Percentiles rank a stretch among this genome's conserved stretches.
phyloP scores from a whole-genome alignment of 2,888 invertebrate genomes.

The Arge pagana region DNA sequence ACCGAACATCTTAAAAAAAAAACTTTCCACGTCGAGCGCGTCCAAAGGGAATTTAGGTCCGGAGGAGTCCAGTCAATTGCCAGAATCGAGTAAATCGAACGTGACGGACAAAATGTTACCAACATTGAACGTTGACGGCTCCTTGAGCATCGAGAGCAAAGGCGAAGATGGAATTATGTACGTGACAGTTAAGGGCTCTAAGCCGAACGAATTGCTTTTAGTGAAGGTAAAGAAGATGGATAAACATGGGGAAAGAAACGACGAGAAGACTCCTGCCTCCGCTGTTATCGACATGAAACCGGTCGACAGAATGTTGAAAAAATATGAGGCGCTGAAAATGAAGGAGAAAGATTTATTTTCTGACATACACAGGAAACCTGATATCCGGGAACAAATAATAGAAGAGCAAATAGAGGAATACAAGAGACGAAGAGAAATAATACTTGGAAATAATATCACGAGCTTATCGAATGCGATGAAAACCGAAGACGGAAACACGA shows the following conservation, averaged over 20 bases:
- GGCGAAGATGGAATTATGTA: conserved; percentile 55
- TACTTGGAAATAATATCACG: conserved; percentile 40
- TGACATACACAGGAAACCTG: conserved; percentile 40
- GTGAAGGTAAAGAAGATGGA: conserved; percentile 51
- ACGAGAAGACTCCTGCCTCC: conserved; percentile 22
- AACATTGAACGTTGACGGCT: conserved; percentile 46
- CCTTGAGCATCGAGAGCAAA: conserved; percentile 40
- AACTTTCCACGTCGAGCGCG: conserved; percentile 16
- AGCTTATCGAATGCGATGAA: conserved; percentile 15
- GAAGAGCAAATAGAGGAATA: conserved; percentile 55
- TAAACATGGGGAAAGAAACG: conserved; percentile 37
- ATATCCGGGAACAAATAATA: conserved; percentile 48
- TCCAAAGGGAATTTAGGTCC: conserved; percentile 24
- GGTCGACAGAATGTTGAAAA: conserved; percentile 39
- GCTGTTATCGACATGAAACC: conserved; percentile 36
- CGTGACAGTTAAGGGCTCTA: conserved; percentile 53
- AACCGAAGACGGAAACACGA: background rate
- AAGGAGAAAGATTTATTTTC: conserved; percentile 43
- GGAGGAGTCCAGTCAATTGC: conserved; percentile 6
- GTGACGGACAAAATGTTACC: conserved; percentile 29
- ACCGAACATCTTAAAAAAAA: conserved; percentile 19
- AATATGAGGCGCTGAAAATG: conserved; percentile 36
- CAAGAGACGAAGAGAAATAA: conserved; percentile 51
- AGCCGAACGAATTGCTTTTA: conserved; percentile 52
- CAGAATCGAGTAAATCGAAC: conserved; percentile 10